Percentiles rank a stretch among this genome's conserved stretches.
These are phyloP conservation scores for Eucera pruinosa DNA, from an alignment of 2,888 invertebrate species.

Conservation along the genomic window DNA sequence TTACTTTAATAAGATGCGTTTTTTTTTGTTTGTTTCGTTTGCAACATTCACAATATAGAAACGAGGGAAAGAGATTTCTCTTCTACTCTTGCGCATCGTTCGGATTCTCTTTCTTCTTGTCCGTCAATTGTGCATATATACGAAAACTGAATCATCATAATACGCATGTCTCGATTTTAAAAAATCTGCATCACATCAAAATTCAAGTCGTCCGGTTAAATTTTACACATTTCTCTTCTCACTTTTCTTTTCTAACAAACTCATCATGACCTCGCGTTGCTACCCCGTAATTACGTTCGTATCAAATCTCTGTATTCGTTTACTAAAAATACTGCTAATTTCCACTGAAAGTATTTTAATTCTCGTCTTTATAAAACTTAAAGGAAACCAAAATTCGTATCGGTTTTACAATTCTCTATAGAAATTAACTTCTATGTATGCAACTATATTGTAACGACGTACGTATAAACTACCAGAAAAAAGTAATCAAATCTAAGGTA, in stretches of 20 bases:
- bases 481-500: constrained; percentile 53
- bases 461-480: constrained; percentile 29
- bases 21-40: too few species aligned
- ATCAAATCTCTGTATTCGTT: constrained; percentile 40
- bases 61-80: constrained; percentile 36
- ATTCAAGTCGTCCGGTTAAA: constrained; percentile 28
- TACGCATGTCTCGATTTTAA: constrained; percentile 35
- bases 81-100: constrained; percentile 14
- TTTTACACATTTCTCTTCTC: constrained; percentile 47
- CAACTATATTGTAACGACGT: constrained; percentile 33
- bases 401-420: constrained; percentile 44
- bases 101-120: constrained; percentile 25
- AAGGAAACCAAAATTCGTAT: constrained; percentile 37
- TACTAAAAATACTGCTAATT: constrained; percentile 41
- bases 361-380: constrained; percentile 36
- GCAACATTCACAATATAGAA: constrained; percentile 45
- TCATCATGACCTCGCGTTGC: constrained; percentile 30
- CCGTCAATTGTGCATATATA: constrained; percentile 27
- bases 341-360: constrained; percentile 39
- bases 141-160: constrained; percentile 37
- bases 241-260: constrained; percentile 34
- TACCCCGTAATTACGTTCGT: constrained; percentile 26
- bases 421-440: constrained; percentile 42
- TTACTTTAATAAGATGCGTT: constrained; percentile 55
- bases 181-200: constrained; percentile 43